Percentiles rank a stretch among this genome's conserved stretches.
Conservation (phyloP, 2,888 invertebrate species). For the Athetis lepigone region DNA sequence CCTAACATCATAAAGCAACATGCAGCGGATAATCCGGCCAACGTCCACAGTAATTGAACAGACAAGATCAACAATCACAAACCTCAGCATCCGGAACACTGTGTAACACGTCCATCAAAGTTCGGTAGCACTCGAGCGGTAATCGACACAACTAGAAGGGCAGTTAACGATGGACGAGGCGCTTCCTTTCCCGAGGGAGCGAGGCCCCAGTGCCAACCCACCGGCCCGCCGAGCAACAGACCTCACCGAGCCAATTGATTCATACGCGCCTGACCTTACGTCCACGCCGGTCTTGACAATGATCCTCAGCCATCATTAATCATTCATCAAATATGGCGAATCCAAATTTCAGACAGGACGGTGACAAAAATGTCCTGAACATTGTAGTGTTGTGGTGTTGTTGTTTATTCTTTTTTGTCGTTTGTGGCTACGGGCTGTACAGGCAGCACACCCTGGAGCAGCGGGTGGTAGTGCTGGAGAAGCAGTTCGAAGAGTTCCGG, state of each 20-base stretch:
- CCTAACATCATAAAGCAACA: no score
- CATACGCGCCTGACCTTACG: constrained; percentile 63
- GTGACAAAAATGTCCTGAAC: constrained; percentile 78
- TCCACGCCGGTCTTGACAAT: constrained; percentile 69
- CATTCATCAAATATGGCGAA: constrained; percentile 75
- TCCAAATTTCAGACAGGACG: constrained; percentile 71
- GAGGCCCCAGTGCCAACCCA: constrained; percentile 68
- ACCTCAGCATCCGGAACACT: constrained; percentile 78
- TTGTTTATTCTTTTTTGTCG: constrained; percentile 80
- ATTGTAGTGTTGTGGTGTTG: constrained; percentile 85
- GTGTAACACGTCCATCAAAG: constrained; percentile 87
- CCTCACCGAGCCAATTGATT: constrained; percentile 60
- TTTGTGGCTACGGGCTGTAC: constrained; percentile 82
- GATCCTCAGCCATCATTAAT: constrained; percentile 56
- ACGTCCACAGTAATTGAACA: constrained; percentile 35
- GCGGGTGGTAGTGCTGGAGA: constrained; percentile 80
- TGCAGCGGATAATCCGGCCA: constrained; percentile 16
- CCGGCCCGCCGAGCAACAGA: constrained; percentile 57
- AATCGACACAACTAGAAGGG: constrained; percentile 89
- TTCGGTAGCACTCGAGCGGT: constrained; percentile 84
- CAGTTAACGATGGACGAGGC: constrained; percentile 85
- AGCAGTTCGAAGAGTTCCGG: constrained; percentile 71
- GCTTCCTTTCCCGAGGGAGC: constrained; percentile 88
- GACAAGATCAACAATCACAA: constrained; percentile 64
- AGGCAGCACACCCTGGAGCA: constrained; percentile 83